Conservation (phyloP, 2,888 invertebrate species). For the Himalopsyche kuldschensis region DNA sequence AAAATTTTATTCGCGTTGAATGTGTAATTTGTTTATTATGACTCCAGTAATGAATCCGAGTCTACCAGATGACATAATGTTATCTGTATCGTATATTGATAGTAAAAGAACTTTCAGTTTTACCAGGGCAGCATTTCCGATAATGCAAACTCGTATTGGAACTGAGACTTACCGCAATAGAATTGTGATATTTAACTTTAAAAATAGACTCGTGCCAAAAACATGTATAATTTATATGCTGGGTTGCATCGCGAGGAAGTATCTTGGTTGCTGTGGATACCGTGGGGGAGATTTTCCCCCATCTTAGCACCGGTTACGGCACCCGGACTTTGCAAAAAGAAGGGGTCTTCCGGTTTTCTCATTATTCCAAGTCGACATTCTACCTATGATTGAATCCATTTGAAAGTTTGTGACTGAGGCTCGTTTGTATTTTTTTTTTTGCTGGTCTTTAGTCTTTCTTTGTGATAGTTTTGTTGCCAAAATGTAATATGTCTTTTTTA, state of each 20-base stretch:
- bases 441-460: neutral
- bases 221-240: neutral
- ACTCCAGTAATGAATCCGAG: too few relatives aligned
- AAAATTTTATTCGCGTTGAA: too few relatives aligned
- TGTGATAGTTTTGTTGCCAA: too few relatives aligned
- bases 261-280: neutral
- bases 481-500: too few relatives aligned
- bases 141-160: too few relatives aligned
- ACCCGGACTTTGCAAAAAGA: neutral
- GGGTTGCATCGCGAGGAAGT: neutral
- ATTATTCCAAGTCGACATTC: neutral
- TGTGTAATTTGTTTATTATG: too few relatives aligned
- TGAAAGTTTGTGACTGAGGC: neutral
- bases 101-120: too few relatives aligned
- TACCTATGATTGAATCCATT: neutral
- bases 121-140: too few relatives aligned
- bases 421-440: neutral
- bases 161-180: too few relatives aligned
- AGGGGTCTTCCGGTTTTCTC: neutral
- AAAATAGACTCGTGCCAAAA: neutral
- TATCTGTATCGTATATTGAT: too few relatives aligned
- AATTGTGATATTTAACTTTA: too few relatives aligned
- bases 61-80: too few relatives aligned
- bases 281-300: neutral
- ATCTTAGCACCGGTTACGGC: neutral